phyloP scores from a whole-genome alignment of 2,113 vertebrate species.

The Engraulis encrasicolus region DNA sequence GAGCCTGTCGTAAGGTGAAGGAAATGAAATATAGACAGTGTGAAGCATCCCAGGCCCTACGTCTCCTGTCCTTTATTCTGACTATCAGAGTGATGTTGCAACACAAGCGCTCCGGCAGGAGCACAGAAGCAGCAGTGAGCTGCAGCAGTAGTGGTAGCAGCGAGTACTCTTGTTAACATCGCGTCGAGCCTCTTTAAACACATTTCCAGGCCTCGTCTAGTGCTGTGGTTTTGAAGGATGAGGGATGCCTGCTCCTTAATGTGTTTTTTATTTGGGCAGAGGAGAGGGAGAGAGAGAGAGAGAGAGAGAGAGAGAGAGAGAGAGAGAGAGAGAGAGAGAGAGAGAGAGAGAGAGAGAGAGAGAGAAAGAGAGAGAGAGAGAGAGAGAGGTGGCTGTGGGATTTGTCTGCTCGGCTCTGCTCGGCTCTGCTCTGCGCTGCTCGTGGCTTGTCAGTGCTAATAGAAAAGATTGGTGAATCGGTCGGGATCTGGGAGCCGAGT shows the following conservation, averaged over 20 bases:
- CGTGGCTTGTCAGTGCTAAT: constrained; percentile 69
- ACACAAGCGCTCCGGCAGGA: neutral
- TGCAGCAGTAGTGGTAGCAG: no score
- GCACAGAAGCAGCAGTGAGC: neutral
- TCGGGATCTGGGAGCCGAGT: constrained; percentile 70
- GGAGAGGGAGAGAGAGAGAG: no score
- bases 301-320: no score
- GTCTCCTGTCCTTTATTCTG: neutral
- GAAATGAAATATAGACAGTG: neutral
- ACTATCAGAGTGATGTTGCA: neutral
- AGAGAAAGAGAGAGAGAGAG: no score
- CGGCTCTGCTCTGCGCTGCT: no score
- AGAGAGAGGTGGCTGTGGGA: constrained; percentile 62
- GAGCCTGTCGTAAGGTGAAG: neutral
- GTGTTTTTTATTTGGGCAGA: constrained; percentile 58
- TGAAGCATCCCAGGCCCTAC: neutral
- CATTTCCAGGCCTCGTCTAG: constrained; percentile 29
- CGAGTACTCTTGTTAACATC: constrained; percentile 15
- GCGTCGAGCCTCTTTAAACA: constrained; percentile 1
- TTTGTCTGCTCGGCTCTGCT: constrained; percentile 45
- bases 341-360: no score
- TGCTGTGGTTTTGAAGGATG: constrained; percentile 1
- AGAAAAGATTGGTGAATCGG: constrained; percentile 75
- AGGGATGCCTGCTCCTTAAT: constrained; percentile 46
- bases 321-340: no score